These are phyloP conservation scores for Pelodytes ibericus DNA, from an alignment of 2,797 vertebrate species.

Conservation along the genomic window DNA sequence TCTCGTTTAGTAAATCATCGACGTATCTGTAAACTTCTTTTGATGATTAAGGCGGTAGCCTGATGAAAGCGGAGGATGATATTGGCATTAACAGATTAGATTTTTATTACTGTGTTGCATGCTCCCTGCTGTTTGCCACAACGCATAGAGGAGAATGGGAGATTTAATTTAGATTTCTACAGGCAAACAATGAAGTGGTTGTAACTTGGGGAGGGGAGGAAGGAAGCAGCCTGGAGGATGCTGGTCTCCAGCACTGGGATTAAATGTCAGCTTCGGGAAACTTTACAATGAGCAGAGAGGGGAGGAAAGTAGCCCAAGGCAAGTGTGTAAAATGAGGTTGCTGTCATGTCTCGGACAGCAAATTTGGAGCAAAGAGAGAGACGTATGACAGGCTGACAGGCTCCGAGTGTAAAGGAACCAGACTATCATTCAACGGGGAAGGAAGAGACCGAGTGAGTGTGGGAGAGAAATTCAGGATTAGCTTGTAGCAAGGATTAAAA, in stretches of 20 bases:
- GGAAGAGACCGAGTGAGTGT: too few species aligned
- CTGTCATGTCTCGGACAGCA: neutral
- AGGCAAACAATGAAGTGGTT: conserved; percentile 4
- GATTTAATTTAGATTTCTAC: conserved; percentile 51
- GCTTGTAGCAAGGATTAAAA: too few species aligned
- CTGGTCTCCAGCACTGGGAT: neutral
- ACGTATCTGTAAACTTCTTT: neutral
- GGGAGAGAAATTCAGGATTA: too few species aligned
- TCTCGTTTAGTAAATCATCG: neutral
- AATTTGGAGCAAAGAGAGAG: neutral
- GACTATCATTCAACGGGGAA: too few species aligned
- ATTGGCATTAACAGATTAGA: conserved; percentile 39
- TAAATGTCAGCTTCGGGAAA: conserved; percentile 8
- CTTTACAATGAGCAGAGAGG: neutral
- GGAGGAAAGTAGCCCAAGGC: neutral
- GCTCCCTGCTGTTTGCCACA: neutral
- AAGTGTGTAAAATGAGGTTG: neutral
- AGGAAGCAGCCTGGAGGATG: neutral
- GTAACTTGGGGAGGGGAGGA: neutral
- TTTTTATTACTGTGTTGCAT: conserved; percentile 32
- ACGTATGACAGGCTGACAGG: neutral
- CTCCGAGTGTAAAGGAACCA: neutral
- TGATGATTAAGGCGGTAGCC: conserved; percentile 5
- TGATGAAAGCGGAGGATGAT: conserved; percentile 3
- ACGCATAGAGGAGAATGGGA: conserved; percentile 13